These are phyloP conservation scores for Sarcophaga subvicina DNA, from an alignment of 2,888 invertebrate genomes.

Conservation along the genomic window DNA sequence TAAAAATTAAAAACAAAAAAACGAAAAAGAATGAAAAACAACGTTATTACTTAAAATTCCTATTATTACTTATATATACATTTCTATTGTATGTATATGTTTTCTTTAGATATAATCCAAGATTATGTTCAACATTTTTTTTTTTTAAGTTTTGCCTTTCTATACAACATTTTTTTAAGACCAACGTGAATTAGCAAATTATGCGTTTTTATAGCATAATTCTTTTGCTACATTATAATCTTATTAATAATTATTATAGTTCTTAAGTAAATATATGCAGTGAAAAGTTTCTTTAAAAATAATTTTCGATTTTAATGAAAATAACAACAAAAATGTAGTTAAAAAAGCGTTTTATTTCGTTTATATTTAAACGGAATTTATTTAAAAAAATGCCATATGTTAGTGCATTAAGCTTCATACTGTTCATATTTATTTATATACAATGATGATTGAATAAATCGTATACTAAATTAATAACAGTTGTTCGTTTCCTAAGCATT, in stretches of 20 bases:
- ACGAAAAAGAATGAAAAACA: too few relatives aligned
- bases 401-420: background rate
- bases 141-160: background rate
- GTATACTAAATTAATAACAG: too few relatives aligned
- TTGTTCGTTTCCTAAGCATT: too few relatives aligned
- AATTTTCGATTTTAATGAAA: background rate
- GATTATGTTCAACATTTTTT: background rate
- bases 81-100: background rate
- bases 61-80: constrained; percentile 14
- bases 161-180: too few relatives aligned
- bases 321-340: background rate
- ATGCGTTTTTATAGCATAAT: too few relatives aligned
- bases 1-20: background rate
- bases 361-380: too few relatives aligned
- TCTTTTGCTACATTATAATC: too few relatives aligned
- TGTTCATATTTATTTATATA: background rate
- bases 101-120: constrained; percentile 1
- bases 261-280: background rate
- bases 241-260: too few relatives aligned
- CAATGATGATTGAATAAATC: background rate
- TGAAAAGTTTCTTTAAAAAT: background rate
- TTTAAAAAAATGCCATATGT: background rate
- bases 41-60: background rate
- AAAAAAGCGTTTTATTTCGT: background rate
- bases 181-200: too few relatives aligned